Evolutionary conservation across 2,888 invertebrate genomes (phyloP).

Genomic region (Agrotis ipsilon): DNA sequence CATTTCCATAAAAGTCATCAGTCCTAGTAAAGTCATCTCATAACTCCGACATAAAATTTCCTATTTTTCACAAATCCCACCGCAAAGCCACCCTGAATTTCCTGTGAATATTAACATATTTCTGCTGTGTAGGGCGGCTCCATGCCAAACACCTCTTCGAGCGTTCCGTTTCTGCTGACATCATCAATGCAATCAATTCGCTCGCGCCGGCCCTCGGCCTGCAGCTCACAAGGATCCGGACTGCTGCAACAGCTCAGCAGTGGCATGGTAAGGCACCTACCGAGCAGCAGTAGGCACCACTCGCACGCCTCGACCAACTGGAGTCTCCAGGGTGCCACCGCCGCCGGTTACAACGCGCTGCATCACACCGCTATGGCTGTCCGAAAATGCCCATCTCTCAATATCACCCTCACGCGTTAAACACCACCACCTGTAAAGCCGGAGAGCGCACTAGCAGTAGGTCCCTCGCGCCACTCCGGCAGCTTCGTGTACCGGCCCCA

Average conservation of each 20-base stretch:
- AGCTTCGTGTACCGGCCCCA: slow-evolving; percentile 9
- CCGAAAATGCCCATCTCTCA: slow-evolving; percentile 95
- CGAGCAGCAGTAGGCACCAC: slow-evolving; percentile 90
- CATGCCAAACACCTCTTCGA: slow-evolving; percentile 97
- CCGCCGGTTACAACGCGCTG: slow-evolving; percentile 90
- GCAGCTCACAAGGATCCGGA: slow-evolving; percentile 94
- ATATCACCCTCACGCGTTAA: slow-evolving; percentile 93
- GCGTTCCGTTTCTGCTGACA: slow-evolving; percentile 96
- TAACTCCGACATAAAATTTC: neutral
- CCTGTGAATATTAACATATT: slow-evolving; percentile 44
- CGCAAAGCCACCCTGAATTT: slow-evolving; percentile 27
- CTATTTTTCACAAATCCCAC: slow-evolving; percentile 19
- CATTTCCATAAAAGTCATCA: no score
- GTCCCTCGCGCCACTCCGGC: slow-evolving; percentile 26
- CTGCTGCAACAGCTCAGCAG: slow-evolving; percentile 97
- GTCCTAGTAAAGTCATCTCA: neutral
- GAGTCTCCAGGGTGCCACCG: slow-evolving; percentile 88
- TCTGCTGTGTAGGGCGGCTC: slow-evolving; percentile 94
- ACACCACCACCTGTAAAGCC: slow-evolving; percentile 35
- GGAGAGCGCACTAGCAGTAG: slow-evolving; percentile 34
- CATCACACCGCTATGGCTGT: slow-evolving; percentile 91
- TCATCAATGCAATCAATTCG: slow-evolving; percentile 91
- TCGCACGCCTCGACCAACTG: slow-evolving; percentile 84
- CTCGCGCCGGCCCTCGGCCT: slow-evolving; percentile 93
- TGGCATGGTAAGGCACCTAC: slow-evolving; percentile 97